Evolutionary conservation across 2,113 vertebrate species (phyloP), one percentile per base, ranked within the genome.

Genomic region (Lucifuga dentata): DNA sequence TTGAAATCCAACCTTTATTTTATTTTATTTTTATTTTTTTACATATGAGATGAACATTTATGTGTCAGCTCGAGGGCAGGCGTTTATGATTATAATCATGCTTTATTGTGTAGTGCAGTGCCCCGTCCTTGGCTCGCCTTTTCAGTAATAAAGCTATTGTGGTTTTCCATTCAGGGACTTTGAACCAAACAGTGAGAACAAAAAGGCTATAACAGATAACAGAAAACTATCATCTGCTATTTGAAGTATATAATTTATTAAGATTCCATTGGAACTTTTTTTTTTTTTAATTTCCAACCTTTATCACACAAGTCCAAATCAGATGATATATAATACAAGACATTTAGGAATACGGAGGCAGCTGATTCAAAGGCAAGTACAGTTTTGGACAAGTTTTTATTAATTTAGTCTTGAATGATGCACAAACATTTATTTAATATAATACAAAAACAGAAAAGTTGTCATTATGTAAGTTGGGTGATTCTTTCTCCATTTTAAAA

Each of bases 141-240:
- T 69, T 15, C 29, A 63, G 59, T 67, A 53, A 69, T 77, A 73
- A 71, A 73, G 32, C 21, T 32, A 71, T 70, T 13, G 45, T 0
- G 1, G 16, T 35, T 78, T 73, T 63, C 61, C 64, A 56, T 57
- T 17, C 11, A 24, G 21, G 59, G 64, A 83, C 83, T 78, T 76
- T 82, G 46, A 61, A 41, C 71, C 26, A 79, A 75, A 79, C 53
- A 48, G 6, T 32, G 59, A 38, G 38, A 12, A 48, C 44, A 65
- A 71, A 57, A 32, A 49, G 5, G 62, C 12, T 38, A 7, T 53
- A 50, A 80, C 6, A 36, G 17, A 61, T 67, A 70, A 70, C 41
- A 23, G n/a, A 50, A 46, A 43, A 3, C n/a, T 38, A 20, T 36
- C 35, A 67, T 46, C 16, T 35, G 41, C 29, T 24, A 10, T 16